Base-by-base conservation (phyloP, 2,113 vertebrate genomes). In the Anarhynchus alexandrinus region DNA sequence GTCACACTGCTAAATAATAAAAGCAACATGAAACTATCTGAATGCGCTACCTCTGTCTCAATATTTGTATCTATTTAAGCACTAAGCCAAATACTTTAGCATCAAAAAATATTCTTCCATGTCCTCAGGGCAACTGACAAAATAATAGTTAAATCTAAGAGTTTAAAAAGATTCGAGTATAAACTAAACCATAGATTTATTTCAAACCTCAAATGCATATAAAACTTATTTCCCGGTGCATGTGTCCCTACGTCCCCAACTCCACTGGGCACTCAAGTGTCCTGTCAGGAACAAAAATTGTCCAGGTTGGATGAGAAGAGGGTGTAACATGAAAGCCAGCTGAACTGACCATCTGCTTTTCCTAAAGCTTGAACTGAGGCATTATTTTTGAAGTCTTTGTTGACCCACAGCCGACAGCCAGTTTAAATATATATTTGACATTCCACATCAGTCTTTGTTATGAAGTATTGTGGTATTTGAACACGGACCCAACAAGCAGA, bases 401-500 rank as follows among this genome's bases (percentile, higher is more conserved):
- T 8, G 6, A 76, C 22, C 2, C 64, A n/a, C 16, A 89, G 29
- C 7, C 42, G 79, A 59, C 40, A 34, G 15, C 4, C 32, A 43
- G 13, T 76, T 96, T n/a, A 85, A 78, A 71, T 11, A 67, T 3
- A 5, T 21, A 45, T 55, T 84, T 82, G 65, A 74, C n/a, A 42
- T 64, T 67, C 34, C 34, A 19, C 9, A 66, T 45, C 13, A 64
- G 8, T 67, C 77, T 76, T 76, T 1, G 0, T 71, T 32, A 49
- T 19, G 17, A 70, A 61, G 27, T 12, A 4, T 11, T 70, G 23
- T 0, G 12, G 11, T 43, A 45, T 65, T 70, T 13, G 14, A 47
- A 43, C 0, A 0, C 0, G 3, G 21, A 51, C 22, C 8, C 43
- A 65, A 15, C 19, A 71, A 74, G 25, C 40, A 76, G 64, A 82